Evolutionary conservation across 2,113 vertebrate species (phyloP).

Genomic region (Poecilia latipinna): DNA sequence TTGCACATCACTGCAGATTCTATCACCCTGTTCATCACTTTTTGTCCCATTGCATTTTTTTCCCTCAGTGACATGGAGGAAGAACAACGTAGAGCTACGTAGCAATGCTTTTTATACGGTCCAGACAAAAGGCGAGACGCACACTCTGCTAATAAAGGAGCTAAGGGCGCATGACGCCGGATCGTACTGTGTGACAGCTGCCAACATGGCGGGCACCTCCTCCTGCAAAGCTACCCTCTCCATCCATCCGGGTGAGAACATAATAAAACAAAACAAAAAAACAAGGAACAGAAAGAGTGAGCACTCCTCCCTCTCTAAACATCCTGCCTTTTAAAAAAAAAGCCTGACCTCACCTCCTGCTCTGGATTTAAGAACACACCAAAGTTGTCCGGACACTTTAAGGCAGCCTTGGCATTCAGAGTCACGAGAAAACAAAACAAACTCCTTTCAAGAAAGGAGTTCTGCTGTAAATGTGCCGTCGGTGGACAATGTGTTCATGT

Average conservation of each 20-base stretch:
- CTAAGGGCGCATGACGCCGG: conserved; percentile 80
- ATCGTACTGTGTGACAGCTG: conserved; percentile 83
- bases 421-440: conserved; percentile 21
- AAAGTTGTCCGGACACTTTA: conserved; percentile 40
- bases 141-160: conserved; percentile 84
- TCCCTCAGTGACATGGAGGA: conserved; percentile 85
- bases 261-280: no score
- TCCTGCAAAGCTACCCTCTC: conserved; percentile 83
- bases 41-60: conserved; percentile 7
- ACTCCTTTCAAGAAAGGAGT: neutral
- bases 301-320: no score
- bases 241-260: conserved; percentile 82
- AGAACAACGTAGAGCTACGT: conserved; percentile 78
- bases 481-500: neutral
- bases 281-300: no score
- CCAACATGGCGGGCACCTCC: conserved; percentile 83
- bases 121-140: conserved; percentile 82
- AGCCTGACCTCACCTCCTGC: neutral
- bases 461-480: neutral
- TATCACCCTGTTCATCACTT: neutral
- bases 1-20: neutral
- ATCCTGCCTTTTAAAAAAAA: no score
- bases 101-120: conserved; percentile 77
- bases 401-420: conserved; percentile 41
- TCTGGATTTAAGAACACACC: conserved; percentile 36